Evolutionary conservation across 2,113 vertebrate species (phyloP).

Genomic region (Holacanthus passer): DNA sequence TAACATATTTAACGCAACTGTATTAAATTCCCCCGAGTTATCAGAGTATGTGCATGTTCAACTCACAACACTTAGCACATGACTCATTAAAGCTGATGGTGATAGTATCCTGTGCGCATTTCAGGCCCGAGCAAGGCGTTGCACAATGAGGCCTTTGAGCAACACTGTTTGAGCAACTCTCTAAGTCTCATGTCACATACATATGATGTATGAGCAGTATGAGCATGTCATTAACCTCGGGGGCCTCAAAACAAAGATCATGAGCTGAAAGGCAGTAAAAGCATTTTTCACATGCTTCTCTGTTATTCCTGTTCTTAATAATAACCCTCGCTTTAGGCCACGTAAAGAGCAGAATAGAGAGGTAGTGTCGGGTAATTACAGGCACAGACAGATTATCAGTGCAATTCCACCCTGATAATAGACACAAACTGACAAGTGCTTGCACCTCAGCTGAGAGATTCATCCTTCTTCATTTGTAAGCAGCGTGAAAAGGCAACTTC

Average conservation of each 20-base stretch:
- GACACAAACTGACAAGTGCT: conserved; percentile 12
- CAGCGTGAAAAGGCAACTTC: conserved; percentile 3
- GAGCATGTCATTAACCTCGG: conserved; percentile 6
- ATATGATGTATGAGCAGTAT: conserved; percentile 29
- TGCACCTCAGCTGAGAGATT: conserved; percentile 21
- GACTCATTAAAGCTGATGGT: conserved; percentile 3
- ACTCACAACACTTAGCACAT: conserved; percentile 4
- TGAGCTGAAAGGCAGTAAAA: conserved; percentile 4
- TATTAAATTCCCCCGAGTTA: background rate
- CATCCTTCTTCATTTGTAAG: conserved; percentile 21
- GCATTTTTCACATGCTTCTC: background rate
- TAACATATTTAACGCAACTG: background rate
- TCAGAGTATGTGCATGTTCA: background rate
- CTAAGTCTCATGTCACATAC: conserved; percentile 16
- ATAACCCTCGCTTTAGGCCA: conserved; percentile 11
- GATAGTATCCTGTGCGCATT: conserved; percentile 1
- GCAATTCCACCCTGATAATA: conserved; percentile 29
- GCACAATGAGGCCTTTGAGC: conserved; percentile 59
- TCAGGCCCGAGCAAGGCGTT: conserved; percentile 15
- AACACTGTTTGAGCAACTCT: conserved; percentile 48
- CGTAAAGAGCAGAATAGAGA: conserved; percentile 21
- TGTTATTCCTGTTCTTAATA: conserved; percentile 13
- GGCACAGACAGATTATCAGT: conserved; percentile 19
- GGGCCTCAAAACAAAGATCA: conserved; percentile 32
- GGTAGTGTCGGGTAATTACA: background rate